Evolutionary conservation across 1,140 invertebrate genomes (phyloP), one percentile per base, ranked within the genome.

Genomic region (Sogatella furcifera): DNA sequence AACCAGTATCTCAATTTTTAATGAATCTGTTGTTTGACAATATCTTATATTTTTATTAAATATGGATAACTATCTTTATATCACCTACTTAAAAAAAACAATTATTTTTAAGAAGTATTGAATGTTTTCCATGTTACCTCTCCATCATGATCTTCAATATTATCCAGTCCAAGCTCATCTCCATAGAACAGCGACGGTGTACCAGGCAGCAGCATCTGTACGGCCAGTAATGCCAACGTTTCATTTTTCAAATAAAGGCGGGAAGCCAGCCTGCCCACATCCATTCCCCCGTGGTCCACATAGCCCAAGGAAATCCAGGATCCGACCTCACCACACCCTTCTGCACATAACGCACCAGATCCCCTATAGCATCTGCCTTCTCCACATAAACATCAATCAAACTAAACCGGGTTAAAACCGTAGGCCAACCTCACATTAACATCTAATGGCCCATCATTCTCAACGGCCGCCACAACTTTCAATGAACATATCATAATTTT

Each of bases 141-240:
- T 59, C 60, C 61, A 3, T 70, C 65, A 31, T 56, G 55, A 54
- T 65, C 66, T 22, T 59, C 11, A 10, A 58, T 24, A 42, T 55
- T 63, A 11, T 77, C 63, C 41, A 81, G 72, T 15, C 79, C 80
- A 62, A 90, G 80, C 77, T 90, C 89, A 71, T 92, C 88, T 6
- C 88, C 88, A 69, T 91, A 90, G 70, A 90, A 88, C 64, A 92
- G 81, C 64, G 78, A 88, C 0, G 86, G 80, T 10, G 87, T 88
- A 5, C 90, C 90, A 1, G 90, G 89, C 21, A 92, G 70, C 74
- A 84, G 83, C 68, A 90, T 78, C 60, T 84, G 79, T 59, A 92
- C 73, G 44, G 89, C 72, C 11, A 80, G 79, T 2, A 82, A 77
- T 3, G 84, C 83, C 13, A 76, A 57, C 34, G 81, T 84, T 15